Evolutionary conservation across 2,888 invertebrate genomes (phyloP), one percentile per base, ranked within the genome.

Genomic region (Chymomyza amoena): DNA sequence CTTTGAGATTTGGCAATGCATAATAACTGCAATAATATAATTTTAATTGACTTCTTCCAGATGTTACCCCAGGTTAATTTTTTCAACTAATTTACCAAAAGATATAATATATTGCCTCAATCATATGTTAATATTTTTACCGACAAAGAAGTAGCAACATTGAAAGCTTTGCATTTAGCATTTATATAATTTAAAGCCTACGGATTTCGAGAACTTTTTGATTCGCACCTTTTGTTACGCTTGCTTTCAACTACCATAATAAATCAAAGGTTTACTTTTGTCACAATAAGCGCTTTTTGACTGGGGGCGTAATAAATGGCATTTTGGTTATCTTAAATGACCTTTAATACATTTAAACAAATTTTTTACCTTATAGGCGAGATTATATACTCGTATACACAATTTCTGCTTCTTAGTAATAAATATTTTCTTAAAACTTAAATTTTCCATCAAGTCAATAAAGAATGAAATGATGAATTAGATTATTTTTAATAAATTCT

Each of bases 241-340:
- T 13, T 45, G 39, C 13, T 45, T 45, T 45, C 10, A 3, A 10
- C 39, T 13, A 4, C 39, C 39, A 72, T 69, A 78, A 80, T 66
- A 63, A 77, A 70, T 72, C 68, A 79, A 62, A 66, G 50, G 59
- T 13, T 45, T 45, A 45, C 2, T 68, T 50, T 66, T 73, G 63
- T 73, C 69, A 61, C 63, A 57, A 50, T 18, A 66, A 51, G 77
- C 61, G 6, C 25, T n/a, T 59, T 68, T 70, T 65, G 57, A 16
- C 36, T 20, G 18, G n/a, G 32, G 32, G 32, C 56, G 25, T 70
- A 65, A 75, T 71, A 78, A 75, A 74, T 68, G 61, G 39, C 72
- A 75, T 68, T 66, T 28, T 25, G 13, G 15, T 73, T 66, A 75
- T 66, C 63, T 13, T 13, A 13, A 45, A 13, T 45, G 39, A 45